Percentiles rank a stretch among this genome's conserved stretches.
These are phyloP conservation scores for Podotricha telesiphe DNA, from an alignment of 2,888 invertebrate genomes.

Conservation along the genomic window DNA sequence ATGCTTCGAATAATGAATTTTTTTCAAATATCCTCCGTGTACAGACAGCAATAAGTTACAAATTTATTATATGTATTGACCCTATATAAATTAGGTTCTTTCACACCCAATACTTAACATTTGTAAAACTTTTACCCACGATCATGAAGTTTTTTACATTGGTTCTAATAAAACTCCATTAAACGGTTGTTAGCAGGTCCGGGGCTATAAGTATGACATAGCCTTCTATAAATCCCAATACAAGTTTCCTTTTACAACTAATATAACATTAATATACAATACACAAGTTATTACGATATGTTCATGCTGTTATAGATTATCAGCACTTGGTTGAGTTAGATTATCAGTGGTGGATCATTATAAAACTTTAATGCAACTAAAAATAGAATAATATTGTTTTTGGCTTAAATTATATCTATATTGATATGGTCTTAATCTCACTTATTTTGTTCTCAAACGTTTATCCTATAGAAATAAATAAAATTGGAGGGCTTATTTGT, in stretches of 20 bases:
- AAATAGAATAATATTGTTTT: too few species aligned
- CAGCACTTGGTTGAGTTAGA: slow-evolving; percentile 18
- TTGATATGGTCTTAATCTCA: too few species aligned
- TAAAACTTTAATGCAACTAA: too few species aligned
- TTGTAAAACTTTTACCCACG: slow-evolving; percentile 29
- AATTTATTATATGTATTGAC: too few species aligned
- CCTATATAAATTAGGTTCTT: background rate
- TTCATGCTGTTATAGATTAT: slow-evolving; percentile 34
- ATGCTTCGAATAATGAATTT: too few species aligned
- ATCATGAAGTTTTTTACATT: slow-evolving; percentile 26
- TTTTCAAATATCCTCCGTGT: too few species aligned
- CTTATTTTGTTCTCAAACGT: too few species aligned
- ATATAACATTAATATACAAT: slow-evolving; percentile 43
- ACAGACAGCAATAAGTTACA: too few species aligned
- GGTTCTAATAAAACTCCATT: slow-evolving; percentile 33
- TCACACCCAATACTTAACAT: slow-evolving; percentile 9
- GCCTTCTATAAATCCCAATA: slow-evolving; percentile 39
- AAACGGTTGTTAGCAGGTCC: slow-evolving; percentile 38
- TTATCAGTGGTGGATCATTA: background rate
- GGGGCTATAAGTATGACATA: slow-evolving; percentile 33
- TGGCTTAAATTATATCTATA: too few species aligned
- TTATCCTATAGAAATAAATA: too few species aligned
- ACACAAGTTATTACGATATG: slow-evolving; percentile 32
- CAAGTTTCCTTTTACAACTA: slow-evolving; percentile 47
- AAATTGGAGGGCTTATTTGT: too few species aligned